These are phyloP conservation scores for Heteromyza rotundicornis DNA, from an alignment of 2,888 invertebrate species.

Conservation along the genomic window DNA sequence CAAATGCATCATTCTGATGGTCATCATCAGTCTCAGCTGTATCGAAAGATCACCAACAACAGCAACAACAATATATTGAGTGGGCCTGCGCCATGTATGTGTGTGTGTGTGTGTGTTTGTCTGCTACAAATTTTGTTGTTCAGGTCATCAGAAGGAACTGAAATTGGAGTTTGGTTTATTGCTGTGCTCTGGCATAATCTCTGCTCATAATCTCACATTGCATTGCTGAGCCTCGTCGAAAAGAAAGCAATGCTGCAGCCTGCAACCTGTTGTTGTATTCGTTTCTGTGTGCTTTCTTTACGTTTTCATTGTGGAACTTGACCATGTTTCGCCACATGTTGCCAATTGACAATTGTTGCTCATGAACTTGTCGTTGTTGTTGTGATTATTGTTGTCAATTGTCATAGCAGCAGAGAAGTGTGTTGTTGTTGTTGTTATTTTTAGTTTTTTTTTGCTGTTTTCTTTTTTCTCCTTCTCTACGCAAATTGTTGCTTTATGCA, in stretches of 20 bases:
- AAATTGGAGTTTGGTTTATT: too few species aligned
- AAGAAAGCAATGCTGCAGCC: not conserved
- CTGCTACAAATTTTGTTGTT: constrained; percentile 45
- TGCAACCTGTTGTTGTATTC: constrained; percentile 23
- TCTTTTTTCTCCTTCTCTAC: too few species aligned
- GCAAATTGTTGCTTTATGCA: constrained; percentile 44
- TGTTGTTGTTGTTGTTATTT: not conserved
- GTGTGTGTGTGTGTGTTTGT: not conserved
- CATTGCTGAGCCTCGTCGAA: not conserved
- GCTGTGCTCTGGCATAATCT: constrained; percentile 19
- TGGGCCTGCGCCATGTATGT: not conserved
- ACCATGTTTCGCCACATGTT: constrained; percentile 56
- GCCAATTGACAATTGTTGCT: constrained; percentile 50
- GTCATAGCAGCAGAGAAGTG: constrained; percentile 33
- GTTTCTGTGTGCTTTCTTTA: constrained; percentile 1
- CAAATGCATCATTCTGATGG: constrained; percentile 60
- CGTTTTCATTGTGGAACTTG: constrained; percentile 39
- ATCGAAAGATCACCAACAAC: constrained; percentile 51
- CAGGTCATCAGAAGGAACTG: too few species aligned
- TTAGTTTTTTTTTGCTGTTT: constrained; percentile 9
- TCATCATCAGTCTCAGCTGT: constrained; percentile 58
- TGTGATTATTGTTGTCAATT: constrained; percentile 39
- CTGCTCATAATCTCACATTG: not conserved
- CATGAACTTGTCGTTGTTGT: constrained; percentile 10
- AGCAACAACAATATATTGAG: not conserved